A percentile compares a stretch with the other conserved stretches of the same genome.
These are phyloP conservation scores for Typhlichthys eigenmanni DNA, from an alignment of 2,797 vertebrate genomes.

Conservation along the genomic window DNA sequence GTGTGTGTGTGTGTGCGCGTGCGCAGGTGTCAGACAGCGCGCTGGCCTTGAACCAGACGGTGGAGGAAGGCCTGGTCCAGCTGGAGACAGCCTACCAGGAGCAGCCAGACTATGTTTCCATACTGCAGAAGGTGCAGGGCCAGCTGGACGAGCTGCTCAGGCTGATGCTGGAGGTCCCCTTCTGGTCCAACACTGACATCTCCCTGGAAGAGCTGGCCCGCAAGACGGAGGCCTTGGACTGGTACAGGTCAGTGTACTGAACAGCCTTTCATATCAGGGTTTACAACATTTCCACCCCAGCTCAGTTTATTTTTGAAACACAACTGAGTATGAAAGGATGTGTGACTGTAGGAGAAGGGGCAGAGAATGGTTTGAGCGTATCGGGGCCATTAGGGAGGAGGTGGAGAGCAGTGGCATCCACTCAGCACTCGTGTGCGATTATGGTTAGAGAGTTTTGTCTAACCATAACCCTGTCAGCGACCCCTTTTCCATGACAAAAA, in stretches of 20 bases:
- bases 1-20: no score
- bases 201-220: constrained; percentile 88
- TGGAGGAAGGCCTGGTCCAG: constrained; percentile 82
- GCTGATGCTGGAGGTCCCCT: constrained; percentile 85
- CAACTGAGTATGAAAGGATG: no score
- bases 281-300: no score
- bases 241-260: constrained; percentile 84
- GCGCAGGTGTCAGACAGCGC: constrained; percentile 84
- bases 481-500: no score
- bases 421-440: no score
- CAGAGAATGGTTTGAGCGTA: no score
- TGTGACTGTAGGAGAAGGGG: background rate
- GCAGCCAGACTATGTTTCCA: constrained; percentile 83
- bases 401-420: no score
- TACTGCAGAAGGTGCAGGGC: constrained; percentile 87
- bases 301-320: background rate
- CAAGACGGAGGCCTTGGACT: constrained; percentile 88
- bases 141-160: constrained; percentile 85
- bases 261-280: no score
- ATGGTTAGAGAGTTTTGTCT: no score
- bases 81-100: constrained; percentile 84
- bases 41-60: constrained; percentile 86
- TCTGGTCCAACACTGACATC: constrained; percentile 85
- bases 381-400: no score
- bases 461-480: no score